A percentile compares a stretch with the other conserved stretches of the same genome.
These are phyloP conservation scores for Galaxias olidus DNA, from an alignment of 2,797 vertebrate species.

Conservation along the genomic window DNA sequence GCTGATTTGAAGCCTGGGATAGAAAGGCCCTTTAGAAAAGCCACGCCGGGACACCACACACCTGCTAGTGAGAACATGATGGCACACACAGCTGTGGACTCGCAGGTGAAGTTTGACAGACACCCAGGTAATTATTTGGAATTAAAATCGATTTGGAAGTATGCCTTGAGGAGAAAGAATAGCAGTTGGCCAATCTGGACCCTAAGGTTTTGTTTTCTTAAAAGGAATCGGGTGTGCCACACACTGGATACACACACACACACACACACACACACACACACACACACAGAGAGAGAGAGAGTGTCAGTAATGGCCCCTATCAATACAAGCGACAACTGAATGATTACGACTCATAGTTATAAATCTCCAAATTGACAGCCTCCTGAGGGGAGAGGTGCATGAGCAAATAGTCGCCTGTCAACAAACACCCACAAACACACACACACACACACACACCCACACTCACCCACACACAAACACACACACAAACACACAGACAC, in stretches of 20 bases:
- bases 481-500: neutral
- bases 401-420: neutral
- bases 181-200: too few relatives aligned
- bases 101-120: neutral
- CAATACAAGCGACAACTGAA: conserved; percentile 1
- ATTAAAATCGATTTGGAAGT: too few relatives aligned
- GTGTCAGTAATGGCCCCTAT: neutral
- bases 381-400: neutral
- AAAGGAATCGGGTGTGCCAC: too few relatives aligned
- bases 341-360: conserved; percentile 12
- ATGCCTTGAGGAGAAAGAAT: too few relatives aligned
- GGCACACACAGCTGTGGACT: neutral
- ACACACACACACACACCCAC: neutral
- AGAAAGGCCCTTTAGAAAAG: neutral
- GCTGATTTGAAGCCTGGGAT: conserved; percentile 18
- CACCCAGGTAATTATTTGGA: neutral
- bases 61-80: neutral
- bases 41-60: neutral
- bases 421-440: neutral
- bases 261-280: neutral
- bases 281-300: neutral
- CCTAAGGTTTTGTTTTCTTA: too few relatives aligned
- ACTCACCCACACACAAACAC: conserved; percentile 1
- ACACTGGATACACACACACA: neutral
- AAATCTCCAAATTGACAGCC: conserved; percentile 15